These are phyloP conservation scores for Etheostoma perlongum DNA, from an alignment of 2,797 vertebrate genomes.

Conservation along the genomic window DNA sequence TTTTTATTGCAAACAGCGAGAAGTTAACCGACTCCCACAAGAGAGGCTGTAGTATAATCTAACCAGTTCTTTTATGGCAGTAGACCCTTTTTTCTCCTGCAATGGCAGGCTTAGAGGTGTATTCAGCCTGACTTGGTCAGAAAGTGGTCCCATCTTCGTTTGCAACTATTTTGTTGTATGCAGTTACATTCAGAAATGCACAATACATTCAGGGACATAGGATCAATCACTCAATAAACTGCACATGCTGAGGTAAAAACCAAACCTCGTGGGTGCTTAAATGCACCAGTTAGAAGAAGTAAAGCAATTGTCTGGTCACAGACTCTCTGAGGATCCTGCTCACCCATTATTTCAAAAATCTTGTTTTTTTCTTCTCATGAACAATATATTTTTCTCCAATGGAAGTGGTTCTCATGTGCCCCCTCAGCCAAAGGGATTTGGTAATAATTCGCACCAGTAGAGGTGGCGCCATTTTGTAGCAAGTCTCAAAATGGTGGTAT, in stretches of 20 bases:
- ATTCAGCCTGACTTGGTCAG: not conserved
- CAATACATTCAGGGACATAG: not conserved
- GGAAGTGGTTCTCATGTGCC: conserved; percentile 23
- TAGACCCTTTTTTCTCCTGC: conserved; percentile 1
- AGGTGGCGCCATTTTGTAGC: conserved; percentile 73
- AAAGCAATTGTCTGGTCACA: conserved; percentile 5
- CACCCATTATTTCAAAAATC: not conserved
- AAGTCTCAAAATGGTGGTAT: conserved; percentile 72
- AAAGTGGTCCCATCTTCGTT: not conserved
- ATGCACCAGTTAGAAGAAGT: not conserved
- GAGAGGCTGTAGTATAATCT: not conserved
- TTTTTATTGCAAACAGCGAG: not conserved
- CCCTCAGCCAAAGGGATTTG: conserved; percentile 19
- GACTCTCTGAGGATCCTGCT: conserved; percentile 2
- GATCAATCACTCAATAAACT: not conserved
- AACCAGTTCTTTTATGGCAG: not conserved
- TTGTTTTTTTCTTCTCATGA: not conserved
- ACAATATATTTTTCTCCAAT: not conserved
- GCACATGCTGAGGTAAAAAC: not conserved
- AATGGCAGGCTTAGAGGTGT: not conserved
- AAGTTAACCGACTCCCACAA: not conserved
- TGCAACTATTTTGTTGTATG: not conserved
- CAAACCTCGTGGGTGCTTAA: not conserved
- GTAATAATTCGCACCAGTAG: conserved; percentile 3
- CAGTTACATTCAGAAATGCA: no score